These are phyloP conservation scores for Spea hammondii DNA, from an alignment of 2,797 vertebrate species.

Conservation along the genomic window DNA sequence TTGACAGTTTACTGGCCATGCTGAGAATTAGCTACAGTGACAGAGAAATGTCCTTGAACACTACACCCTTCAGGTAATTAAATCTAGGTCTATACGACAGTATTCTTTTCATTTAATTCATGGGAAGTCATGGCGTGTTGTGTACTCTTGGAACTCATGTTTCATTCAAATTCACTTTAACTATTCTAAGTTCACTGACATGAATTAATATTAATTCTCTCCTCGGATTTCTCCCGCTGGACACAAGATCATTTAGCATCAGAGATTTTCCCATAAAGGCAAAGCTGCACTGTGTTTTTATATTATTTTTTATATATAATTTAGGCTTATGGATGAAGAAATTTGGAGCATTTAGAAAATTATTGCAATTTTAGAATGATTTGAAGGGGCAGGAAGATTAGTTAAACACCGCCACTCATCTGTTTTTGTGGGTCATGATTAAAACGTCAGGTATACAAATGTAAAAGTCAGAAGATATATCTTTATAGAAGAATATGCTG, in stretches of 20 bases:
- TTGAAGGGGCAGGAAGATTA: too few species aligned
- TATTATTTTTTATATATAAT: too few species aligned
- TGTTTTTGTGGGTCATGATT: too few species aligned
- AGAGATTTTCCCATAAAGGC: neutral
- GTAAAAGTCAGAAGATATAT: too few species aligned
- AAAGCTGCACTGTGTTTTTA: too few species aligned
- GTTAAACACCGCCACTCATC: too few species aligned
- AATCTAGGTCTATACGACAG: neutral
- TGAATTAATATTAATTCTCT: constrained; percentile 35
- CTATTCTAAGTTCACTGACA: constrained; percentile 1
- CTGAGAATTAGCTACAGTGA: neutral
- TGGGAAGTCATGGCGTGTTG: neutral
- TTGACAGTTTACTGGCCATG: too few species aligned
- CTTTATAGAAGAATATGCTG: too few species aligned
- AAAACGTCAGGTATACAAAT: too few species aligned
- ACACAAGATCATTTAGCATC: neutral
- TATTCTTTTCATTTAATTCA: neutral
- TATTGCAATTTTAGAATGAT: too few species aligned
- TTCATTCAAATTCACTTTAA: constrained; percentile 5
- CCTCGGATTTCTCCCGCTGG: constrained; percentile 10
- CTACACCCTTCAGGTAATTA: neutral
- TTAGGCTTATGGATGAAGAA: too few species aligned
- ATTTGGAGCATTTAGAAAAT: too few species aligned
- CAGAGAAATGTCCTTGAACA: neutral
- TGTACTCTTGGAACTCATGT: constrained; percentile 4